phyloP scores from a whole-genome alignment of 2,797 vertebrate genomes.

The Phataginus tricuspis region DNA sequence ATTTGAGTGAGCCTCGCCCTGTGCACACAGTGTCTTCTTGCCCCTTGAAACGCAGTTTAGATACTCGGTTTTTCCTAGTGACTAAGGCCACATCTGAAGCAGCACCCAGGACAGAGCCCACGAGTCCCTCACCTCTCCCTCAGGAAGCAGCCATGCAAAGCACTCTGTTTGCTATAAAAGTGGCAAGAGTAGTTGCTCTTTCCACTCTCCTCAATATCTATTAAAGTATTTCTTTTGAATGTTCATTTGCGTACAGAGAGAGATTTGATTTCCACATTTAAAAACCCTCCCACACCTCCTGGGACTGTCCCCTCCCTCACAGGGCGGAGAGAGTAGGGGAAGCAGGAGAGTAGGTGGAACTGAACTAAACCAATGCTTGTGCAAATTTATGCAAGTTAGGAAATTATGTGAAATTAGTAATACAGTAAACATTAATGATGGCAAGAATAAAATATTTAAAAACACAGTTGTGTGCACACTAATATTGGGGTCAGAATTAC shows the following conservation, averaged over 20 bases:
- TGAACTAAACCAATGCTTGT: background rate
- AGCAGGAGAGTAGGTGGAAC: background rate
- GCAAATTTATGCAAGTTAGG: background rate
- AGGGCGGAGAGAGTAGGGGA: background rate
- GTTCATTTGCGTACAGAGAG: background rate
- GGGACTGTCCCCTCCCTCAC: background rate
- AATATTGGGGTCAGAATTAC: background rate
- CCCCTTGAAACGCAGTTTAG: background rate
- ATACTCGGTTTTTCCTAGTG: rapidly evolving
- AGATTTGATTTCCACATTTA: background rate
- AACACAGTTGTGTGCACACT: background rate
- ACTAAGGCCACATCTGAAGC: too few species aligned
- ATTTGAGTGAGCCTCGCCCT: background rate
- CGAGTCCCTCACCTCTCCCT: rapidly evolving
- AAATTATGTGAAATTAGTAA: background rate
- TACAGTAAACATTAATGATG: too few species aligned
- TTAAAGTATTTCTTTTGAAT: background rate
- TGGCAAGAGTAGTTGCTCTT: background rate
- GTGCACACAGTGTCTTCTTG: too few species aligned
- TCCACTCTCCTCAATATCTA: background rate
- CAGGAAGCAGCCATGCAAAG: background rate
- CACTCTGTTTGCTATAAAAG: background rate
- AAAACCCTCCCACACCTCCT: background rate
- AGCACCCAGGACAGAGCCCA: background rate
- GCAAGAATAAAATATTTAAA: background rate